Evolutionary conservation across 2,797 vertebrate species (phyloP).

Genomic region (Alfaro cultratus): DNA sequence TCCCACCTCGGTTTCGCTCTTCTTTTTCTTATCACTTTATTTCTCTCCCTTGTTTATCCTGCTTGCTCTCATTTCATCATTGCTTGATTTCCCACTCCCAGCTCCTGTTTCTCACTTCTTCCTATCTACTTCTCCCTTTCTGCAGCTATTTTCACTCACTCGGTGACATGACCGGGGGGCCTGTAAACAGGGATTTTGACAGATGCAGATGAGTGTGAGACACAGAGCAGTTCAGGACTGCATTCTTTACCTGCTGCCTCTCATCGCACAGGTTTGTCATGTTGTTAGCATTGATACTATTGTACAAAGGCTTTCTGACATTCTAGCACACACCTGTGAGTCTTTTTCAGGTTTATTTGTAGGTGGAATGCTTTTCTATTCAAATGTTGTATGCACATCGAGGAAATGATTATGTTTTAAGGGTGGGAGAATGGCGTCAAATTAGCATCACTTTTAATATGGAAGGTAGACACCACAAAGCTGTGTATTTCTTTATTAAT

Average conservation of each 20-base stretch:
- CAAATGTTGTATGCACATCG: conserved; percentile 7
- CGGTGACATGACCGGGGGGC: conserved; percentile 63
- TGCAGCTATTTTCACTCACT: conserved; percentile 57
- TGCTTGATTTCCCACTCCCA: conserved; percentile 52
- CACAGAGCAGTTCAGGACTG: conserved; percentile 44
- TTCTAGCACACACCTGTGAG: conserved; percentile 22
- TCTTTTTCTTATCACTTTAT: conserved; percentile 39
- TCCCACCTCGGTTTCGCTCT: conserved; percentile 30
- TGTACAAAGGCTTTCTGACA: conserved; percentile 43
- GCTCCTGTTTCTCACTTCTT: conserved; percentile 33
- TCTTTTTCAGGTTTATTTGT: conserved; percentile 34
- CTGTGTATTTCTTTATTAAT: neutral
- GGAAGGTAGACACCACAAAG: neutral
- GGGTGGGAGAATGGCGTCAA: neutral
- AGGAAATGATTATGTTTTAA: conserved; percentile 26
- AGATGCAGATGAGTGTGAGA: conserved; percentile 66
- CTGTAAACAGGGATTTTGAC: conserved; percentile 64
- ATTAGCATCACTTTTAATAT: neutral
- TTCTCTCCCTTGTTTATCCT: conserved; percentile 51
- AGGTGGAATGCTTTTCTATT: conserved; percentile 17
- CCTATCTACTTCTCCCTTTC: conserved; percentile 44
- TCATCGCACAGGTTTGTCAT: conserved; percentile 42
- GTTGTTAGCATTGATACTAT: conserved; percentile 45
- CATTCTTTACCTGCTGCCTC: conserved; percentile 39
- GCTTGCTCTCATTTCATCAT: conserved; percentile 57